phyloP scores from a whole-genome alignment of 2,888 invertebrate genomes.

The Cyclophora punctaria region DNA sequence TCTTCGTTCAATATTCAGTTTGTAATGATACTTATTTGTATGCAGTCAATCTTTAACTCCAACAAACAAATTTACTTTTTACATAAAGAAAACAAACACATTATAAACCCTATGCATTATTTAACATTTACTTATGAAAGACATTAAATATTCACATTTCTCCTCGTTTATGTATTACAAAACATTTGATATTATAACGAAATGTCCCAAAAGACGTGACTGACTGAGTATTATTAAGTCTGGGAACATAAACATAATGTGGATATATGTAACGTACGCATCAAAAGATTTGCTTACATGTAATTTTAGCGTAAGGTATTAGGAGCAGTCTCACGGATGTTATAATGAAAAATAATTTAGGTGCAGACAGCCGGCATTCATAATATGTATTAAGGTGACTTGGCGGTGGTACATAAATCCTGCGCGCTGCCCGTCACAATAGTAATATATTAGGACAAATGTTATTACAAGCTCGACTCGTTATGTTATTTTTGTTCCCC shows the following conservation, averaged over 20 bases:
- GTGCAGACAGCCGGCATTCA: constrained; percentile 58
- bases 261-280: constrained; percentile 29
- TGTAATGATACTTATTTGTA: no score
- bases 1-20: no score
- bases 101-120: no score
- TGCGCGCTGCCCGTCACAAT: constrained; percentile 62
- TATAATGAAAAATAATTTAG: constrained; percentile 61
- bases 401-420: constrained; percentile 65
- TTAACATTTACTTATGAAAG: no score
- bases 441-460: constrained; percentile 72
- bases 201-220: constrained; percentile 6
- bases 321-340: constrained; percentile 25
- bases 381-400: constrained; percentile 66
- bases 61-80: no score
- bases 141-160: no score
- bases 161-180: background rate
- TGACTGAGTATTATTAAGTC: constrained; percentile 9
- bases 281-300: constrained; percentile 48
- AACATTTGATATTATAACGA: background rate
- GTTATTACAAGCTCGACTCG: constrained; percentile 69
- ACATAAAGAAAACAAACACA: no score
- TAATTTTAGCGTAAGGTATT: constrained; percentile 41
- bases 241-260: constrained; percentile 29
- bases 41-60: no score
- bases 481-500: constrained; percentile 68